phyloP scores from a whole-genome alignment of 2,888 invertebrate genomes.

The Euproctis similis region DNA sequence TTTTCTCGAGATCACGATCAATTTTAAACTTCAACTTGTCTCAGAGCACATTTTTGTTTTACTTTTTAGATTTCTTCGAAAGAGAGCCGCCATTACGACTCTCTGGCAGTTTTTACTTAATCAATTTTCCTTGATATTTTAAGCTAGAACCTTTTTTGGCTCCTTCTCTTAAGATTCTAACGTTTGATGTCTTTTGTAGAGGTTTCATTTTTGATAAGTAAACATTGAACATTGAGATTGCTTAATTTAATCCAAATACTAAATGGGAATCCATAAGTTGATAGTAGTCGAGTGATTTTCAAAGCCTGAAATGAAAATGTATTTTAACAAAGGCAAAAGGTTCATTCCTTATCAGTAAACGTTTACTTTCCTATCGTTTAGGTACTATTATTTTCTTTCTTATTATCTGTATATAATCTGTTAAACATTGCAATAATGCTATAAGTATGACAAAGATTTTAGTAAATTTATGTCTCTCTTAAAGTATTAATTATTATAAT shows the following conservation, averaged over 20 bases:
- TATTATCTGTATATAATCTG: no score
- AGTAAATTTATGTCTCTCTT: no score
- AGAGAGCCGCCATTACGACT: conserved; percentile 1
- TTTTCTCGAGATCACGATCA: background rate
- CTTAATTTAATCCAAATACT: background rate
- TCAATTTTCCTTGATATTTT: conserved; percentile 5
- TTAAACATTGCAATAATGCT: no score
- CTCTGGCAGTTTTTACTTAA: conserved; percentile 4
- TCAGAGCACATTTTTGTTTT: background rate
- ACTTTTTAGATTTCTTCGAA: conserved; percentile 4
- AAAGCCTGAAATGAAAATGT: no score
- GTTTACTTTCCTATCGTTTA: no score
- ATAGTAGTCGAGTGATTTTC: no score
- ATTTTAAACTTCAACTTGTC: background rate
- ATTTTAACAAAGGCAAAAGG: no score
- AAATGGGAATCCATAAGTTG: background rate
- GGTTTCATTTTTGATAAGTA: background rate
- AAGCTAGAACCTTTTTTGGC: background rate
- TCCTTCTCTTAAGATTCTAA: background rate
- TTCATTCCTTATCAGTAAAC: no score
- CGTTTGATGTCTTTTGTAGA: background rate
- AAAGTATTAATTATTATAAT: no score
- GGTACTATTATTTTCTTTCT: no score
- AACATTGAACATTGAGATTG: background rate
- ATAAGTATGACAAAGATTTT: no score